Base-by-base conservation (phyloP, 2,797 vertebrate species). In the Pogonophryne albipinna region DNA sequence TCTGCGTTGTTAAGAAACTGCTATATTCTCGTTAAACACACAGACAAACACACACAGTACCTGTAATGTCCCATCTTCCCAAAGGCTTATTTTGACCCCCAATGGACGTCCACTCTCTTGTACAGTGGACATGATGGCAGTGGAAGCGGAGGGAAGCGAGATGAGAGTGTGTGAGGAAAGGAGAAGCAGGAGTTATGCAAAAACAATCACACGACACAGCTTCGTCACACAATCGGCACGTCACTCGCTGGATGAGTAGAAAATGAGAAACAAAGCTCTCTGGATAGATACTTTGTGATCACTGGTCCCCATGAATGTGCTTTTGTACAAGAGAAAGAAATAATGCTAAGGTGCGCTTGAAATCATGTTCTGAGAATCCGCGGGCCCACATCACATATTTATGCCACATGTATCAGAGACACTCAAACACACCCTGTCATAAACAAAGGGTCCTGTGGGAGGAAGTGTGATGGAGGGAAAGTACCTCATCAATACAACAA, bases 371-470 rank as follows among this genome's bases (percentile, higher is more conserved):
- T 82, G 71, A 86, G 85, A 90, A 86, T 71, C 50, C 3, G 6
- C 31, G 13, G 62, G 51, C 71, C 80, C 78, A 80, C 80, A 79
- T 79, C 55, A 79, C 56, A 76, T 52, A 17, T 15, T 5, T 75
- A 60, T 63, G 41, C 55, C 16, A 38, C 47, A 66, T 51, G 76
- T 55, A 72, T 63, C 61, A 66, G 44, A 69, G 16, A 53, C 53
- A 65, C 59, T 38, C 20, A 19, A 4, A 61, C 20, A 34, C 46
- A 53, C n/a, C 1, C 66, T 67, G 71, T 78, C 82, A 80, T 83
- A 91, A 93, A 92, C 90, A 91, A 87, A 89, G 85, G 83, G 80
- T 80, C 87, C 87, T 90, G 87, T 86, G 91, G 89, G 89, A 92
- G 92, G 90, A 92, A 92, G 88, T 90, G 86, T 47, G 59, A 67